Evolutionary conservation across 2,113 vertebrate genomes (phyloP), one percentile per base, ranked within the genome.

Genomic region (Calonectris borealis): DNA sequence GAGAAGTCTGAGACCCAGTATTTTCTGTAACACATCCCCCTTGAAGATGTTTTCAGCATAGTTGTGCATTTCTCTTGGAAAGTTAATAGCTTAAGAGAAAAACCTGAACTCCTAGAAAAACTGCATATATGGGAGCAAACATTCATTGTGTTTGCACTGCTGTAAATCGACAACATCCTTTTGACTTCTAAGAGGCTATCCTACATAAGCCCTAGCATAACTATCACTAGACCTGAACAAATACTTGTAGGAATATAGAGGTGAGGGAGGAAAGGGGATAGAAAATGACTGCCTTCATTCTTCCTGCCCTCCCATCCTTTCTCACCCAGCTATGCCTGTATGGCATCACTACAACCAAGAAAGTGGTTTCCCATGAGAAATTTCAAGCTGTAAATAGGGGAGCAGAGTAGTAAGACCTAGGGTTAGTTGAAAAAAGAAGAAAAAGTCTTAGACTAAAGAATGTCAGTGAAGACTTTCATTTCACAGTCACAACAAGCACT

Each of bases 401-500:
- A 75, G 7, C 7, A 49, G 14, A 77, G 34, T 34, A 55, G 13
- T 17, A 31, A 83, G 2, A 46, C 8, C 8, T 71, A 69, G 4
- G 13, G 6, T 10, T 48, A 6, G 6, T 55, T 38, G 21, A 78
- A 78, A 78, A 44, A n/a, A 40, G 4, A 54, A 44, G 6, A 55
- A 76, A 42, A 86, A 26, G 7, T 31, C 25, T 38, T n/a, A 46
- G 12, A 32, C 32, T 62, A 66, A 72, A 62, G 60, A 44, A 14
- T 2, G 11, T 27, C 21, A 17, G 2, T 0, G 1, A 60, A 78
- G 29, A 78, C 1, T 8, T 55, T 44, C 0, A 0, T 11, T 94
- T 81, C 42, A 46, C 9, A 52, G 10, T 61, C 14, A 57, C 7
- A 55, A 18, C 5, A 81, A 77, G 1, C 1, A 24, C 5, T 57